Conservation (phyloP, 2,888 invertebrate species). For the Drosophila borborema region DNA sequence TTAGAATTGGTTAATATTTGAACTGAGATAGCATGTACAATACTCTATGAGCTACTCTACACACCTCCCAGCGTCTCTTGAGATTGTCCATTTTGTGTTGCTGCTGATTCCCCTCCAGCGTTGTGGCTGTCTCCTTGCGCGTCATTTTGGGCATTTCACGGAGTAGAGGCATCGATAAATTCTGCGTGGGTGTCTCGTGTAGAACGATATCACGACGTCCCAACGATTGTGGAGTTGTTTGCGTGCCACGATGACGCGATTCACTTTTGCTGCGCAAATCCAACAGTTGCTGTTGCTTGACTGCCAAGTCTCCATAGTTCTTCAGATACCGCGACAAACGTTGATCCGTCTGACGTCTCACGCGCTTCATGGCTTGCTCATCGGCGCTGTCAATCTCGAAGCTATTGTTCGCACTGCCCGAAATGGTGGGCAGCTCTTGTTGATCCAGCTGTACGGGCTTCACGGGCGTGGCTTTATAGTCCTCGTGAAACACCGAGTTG, state of each 20-base stretch:
- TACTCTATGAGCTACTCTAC: neutral
- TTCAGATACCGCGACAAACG: slow-evolving; percentile 81
- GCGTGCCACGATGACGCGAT: slow-evolving; percentile 80
- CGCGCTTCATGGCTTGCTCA: slow-evolving; percentile 74
- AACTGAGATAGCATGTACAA: neutral
- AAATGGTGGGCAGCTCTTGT: slow-evolving; percentile 43
- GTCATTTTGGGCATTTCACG: slow-evolving; percentile 86
- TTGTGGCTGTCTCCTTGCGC: slow-evolving; percentile 63
- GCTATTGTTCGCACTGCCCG: slow-evolving; percentile 62
- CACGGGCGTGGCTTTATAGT: slow-evolving; percentile 63
- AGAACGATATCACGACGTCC: slow-evolving; percentile 80
- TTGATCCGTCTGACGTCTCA: slow-evolving; percentile 79
- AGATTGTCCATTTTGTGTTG: slow-evolving; percentile 79
- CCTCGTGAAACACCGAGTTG: slow-evolving; percentile 81
- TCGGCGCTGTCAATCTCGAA: slow-evolving; percentile 71
- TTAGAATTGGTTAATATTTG: neutral
- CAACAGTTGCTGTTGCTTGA: slow-evolving; percentile 48
- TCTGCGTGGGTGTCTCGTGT: slow-evolving; percentile 79
- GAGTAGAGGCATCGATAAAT: slow-evolving; percentile 88
- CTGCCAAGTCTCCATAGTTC: slow-evolving; percentile 83
- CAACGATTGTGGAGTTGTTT: slow-evolving; percentile 76
- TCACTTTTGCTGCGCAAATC: slow-evolving; percentile 68
- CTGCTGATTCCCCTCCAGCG: slow-evolving; percentile 37
- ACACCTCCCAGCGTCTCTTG: slow-evolving; percentile 86
- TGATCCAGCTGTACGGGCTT: slow-evolving; percentile 58